These are phyloP conservation scores for Tamandua tetradactyla DNA, from an alignment of 2,797 vertebrate species.

Conservation along the genomic window DNA sequence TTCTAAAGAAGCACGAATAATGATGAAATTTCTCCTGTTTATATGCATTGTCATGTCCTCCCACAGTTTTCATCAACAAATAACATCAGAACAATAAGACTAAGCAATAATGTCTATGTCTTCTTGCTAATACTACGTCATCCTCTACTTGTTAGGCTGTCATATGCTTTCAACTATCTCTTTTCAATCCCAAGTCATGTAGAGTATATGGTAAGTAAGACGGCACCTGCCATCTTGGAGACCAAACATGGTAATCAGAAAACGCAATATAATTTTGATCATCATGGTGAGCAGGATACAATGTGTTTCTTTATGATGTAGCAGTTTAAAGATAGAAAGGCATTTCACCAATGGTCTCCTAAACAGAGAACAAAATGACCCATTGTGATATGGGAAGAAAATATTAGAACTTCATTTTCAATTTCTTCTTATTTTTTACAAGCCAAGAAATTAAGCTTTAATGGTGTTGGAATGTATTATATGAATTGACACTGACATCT, in stretches of 20 bases:
- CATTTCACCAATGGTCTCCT: not conserved
- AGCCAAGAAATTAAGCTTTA: not conserved
- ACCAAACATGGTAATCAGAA: not conserved
- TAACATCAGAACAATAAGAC: conserved; percentile 29
- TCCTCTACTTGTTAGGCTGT: not conserved
- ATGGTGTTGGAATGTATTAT: not conserved
- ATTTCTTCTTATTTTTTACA: conserved; percentile 3
- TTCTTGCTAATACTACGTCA: conserved; percentile 8
- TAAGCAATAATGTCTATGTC: not conserved
- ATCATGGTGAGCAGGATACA: not conserved
- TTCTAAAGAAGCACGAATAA: conserved; percentile 74
- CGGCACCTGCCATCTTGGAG: not conserved
- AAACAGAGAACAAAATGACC: not conserved
- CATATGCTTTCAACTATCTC: not conserved
- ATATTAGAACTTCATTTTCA: not conserved
- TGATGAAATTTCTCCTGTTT: conserved; percentile 70
- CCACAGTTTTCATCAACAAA: conserved; percentile 61
- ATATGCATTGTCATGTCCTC: conserved; percentile 40
- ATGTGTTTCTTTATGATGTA: not conserved
- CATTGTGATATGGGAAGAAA: not conserved
- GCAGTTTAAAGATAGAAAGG: not conserved
- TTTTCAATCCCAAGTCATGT: not conserved
- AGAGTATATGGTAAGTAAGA: not conserved
- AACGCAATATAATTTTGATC: not conserved
- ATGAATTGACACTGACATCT: not conserved